Evolutionary conservation across 2,797 vertebrate species (phyloP).

Genomic region (Schizopygopsis malacanthus): DNA sequence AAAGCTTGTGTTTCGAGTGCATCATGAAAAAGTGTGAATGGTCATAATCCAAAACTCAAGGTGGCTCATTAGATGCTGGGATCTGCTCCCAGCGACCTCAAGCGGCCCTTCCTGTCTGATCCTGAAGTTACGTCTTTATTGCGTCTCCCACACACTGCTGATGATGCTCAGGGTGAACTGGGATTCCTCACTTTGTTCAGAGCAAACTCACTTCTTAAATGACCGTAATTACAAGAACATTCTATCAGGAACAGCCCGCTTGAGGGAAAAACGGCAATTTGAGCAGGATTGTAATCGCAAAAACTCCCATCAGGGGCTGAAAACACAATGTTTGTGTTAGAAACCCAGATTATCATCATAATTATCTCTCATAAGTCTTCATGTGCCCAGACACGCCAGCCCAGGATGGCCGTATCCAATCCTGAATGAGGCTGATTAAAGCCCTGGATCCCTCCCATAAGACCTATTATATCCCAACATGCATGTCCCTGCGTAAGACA

Average conservation of each 20-base stretch:
- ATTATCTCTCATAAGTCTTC: conserved; percentile 26
- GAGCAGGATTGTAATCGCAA: conserved; percentile 50
- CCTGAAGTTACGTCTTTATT: conserved; percentile 26
- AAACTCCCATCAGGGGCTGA: conserved; percentile 38
- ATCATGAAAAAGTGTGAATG: conserved; percentile 23
- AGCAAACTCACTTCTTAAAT: conserved; percentile 20
- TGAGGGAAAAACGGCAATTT: conserved; percentile 22
- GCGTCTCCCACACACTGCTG: neutral
- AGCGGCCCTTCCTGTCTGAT: conserved; percentile 12
- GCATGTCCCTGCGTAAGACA: conserved; percentile 54
- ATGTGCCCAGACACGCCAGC: conserved; percentile 27
- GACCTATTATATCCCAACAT: conserved; percentile 64
- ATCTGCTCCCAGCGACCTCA: conserved; percentile 26
- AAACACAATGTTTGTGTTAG: conserved; percentile 41
- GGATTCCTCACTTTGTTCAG: conserved; percentile 14
- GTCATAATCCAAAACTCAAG: conserved; percentile 19
- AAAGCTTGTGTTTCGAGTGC: conserved; percentile 10
- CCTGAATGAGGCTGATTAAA: conserved; percentile 56
- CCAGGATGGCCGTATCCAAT: conserved; percentile 43
- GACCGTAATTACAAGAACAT: conserved; percentile 24
- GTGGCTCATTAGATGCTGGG: neutral
- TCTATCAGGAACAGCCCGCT: neutral
- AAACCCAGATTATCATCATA: conserved; percentile 16
- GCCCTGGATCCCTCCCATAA: neutral
- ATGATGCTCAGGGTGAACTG: neutral